Conservation (phyloP, 2,888 invertebrate genomes). For the Hypercompe scribonia region DNA sequence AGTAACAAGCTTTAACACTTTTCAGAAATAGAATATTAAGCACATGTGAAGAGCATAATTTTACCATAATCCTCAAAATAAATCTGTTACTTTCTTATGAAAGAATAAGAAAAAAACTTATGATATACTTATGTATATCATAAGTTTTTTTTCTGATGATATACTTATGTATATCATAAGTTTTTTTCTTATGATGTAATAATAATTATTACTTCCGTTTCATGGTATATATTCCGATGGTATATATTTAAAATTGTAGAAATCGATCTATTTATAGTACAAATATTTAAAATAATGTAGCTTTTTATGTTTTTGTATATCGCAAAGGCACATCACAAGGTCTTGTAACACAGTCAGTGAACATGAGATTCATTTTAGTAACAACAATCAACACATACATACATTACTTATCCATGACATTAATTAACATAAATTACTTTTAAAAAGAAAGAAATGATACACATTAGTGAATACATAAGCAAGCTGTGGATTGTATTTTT, state of each 20-base stretch:
- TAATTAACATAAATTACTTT: neutral
- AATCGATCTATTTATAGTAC: neutral
- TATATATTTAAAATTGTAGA: neutral
- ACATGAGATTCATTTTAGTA: slow-evolving; percentile 18
- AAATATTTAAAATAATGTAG: neutral
- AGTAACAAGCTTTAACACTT: neutral
- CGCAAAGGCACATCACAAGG: neutral
- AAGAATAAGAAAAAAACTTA: no score
- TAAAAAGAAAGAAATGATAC: neutral
- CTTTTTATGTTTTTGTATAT: neutral
- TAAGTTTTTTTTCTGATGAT: no score
- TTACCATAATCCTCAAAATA: neutral
- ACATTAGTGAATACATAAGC: neutral
- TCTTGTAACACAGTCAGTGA: slow-evolving; percentile 11
- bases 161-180: no score
- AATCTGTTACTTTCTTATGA: no score
- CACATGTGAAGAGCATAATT: neutral
- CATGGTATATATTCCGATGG: neutral
- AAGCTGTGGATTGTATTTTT: neutral
- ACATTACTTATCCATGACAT: neutral
- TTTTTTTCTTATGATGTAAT: no score
- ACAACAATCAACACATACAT: neutral
- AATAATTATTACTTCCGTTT: no score
- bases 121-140: no score
- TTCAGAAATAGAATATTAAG: neutral